Evolutionary conservation across 2,888 invertebrate species (phyloP).

Genomic region (Esperia sulphurella): DNA sequence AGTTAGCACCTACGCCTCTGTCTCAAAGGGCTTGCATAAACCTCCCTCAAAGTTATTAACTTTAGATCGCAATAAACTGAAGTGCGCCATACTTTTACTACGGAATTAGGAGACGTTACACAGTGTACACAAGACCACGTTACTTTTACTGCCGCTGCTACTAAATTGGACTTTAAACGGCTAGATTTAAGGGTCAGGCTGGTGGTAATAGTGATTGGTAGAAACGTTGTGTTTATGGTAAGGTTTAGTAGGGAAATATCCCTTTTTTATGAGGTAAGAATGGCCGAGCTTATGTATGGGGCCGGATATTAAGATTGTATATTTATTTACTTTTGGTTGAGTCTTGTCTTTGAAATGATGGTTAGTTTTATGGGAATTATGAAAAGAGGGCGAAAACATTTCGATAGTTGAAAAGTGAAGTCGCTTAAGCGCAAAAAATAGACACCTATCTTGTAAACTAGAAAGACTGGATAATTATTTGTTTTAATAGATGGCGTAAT

Average conservation of each 20-base stretch:
- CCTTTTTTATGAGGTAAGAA: slow-evolving; percentile 73
- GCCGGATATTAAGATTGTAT: slow-evolving; percentile 64
- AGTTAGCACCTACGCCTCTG: background rate
- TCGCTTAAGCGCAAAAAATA: too few species aligned
- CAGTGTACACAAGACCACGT: slow-evolving; percentile 28
- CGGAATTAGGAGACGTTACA: slow-evolving; percentile 62
- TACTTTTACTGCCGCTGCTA: background rate
- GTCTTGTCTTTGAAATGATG: slow-evolving; percentile 25
- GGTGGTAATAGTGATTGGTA: slow-evolving; percentile 20
- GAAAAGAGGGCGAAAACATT: too few species aligned
- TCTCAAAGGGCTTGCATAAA: slow-evolving; percentile 21
- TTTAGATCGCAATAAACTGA: slow-evolving; percentile 72
- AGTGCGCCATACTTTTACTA: slow-evolving; percentile 70
- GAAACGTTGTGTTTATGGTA: slow-evolving; percentile 59
- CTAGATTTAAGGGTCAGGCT: slow-evolving; percentile 18
- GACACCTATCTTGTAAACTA: too few species aligned
- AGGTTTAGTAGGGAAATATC: slow-evolving; percentile 71
- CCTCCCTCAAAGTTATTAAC: slow-evolving; percentile 60
- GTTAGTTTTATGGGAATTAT: slow-evolving; percentile 9
- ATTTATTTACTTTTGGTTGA: slow-evolving; percentile 36
- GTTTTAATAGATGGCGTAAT: too few species aligned
- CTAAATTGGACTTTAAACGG: slow-evolving; percentile 20
- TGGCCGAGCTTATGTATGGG: slow-evolving; percentile 63
- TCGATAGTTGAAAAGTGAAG: too few species aligned
- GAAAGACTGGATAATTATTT: too few species aligned